Conservation (phyloP, 2,113 vertebrate genomes). For the Oreotrochilus melanogaster region DNA sequence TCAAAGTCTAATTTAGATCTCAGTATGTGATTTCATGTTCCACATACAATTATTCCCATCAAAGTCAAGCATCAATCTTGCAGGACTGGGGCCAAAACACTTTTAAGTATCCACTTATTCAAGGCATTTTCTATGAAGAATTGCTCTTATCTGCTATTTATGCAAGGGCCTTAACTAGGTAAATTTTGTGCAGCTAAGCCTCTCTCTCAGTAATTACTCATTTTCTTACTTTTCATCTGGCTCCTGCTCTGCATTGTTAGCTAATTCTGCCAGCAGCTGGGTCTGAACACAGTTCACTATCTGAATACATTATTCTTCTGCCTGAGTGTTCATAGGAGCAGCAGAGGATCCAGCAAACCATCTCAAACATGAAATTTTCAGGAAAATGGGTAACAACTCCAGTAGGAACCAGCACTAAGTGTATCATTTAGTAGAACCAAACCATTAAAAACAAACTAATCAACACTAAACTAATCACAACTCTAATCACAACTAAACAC, state of each 20-base stretch:
- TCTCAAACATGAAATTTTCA: neutral
- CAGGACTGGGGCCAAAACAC: constrained; percentile 27
- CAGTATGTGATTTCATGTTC: constrained; percentile 20
- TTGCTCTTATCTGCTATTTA: constrained; percentile 9
- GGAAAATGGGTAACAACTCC: neutral
- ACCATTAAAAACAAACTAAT: neutral
- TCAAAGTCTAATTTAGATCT: constrained; percentile 42
- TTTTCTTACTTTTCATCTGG: constrained; percentile 27
- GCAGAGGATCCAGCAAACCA: neutral
- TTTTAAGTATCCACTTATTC: constrained; percentile 25
- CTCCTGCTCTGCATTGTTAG: neutral
- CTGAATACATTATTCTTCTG: neutral
- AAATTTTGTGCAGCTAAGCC: constrained; percentile 4
- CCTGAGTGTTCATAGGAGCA: neutral
- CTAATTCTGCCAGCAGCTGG: neutral
- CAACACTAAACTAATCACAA: neutral
- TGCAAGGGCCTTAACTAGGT: neutral
- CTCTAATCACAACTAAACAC: too few relatives aligned
- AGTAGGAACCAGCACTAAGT: neutral
- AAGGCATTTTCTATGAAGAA: neutral
- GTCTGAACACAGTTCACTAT: neutral
- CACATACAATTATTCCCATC: neutral
- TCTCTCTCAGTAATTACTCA: neutral
- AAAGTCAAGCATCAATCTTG: constrained; percentile 30
- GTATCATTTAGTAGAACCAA: neutral